Conservation (phyloP, 2,113 vertebrate species). For the Colistium nudipinnis region DNA sequence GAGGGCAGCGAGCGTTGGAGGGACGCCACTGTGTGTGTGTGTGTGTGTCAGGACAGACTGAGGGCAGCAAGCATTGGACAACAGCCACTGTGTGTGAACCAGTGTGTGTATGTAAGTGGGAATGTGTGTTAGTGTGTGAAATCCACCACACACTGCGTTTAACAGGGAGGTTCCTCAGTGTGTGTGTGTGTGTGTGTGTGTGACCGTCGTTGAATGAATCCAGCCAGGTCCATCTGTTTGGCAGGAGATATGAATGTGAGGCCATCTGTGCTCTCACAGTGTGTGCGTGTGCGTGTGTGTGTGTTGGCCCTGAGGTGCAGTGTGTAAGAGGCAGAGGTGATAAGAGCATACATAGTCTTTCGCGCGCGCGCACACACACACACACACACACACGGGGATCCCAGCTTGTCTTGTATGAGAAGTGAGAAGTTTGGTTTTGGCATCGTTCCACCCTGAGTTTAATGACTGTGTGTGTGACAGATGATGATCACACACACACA, state of each 20-base stretch:
- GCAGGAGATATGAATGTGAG: conserved; percentile 93
- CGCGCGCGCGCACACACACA: conserved; percentile 37
- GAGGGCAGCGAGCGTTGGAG: conserved; percentile 68
- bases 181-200: conserved; percentile 66
- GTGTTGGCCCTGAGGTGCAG: conserved; percentile 60
- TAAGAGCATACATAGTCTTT: conserved; percentile 64
- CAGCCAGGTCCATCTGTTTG: conserved; percentile 95
- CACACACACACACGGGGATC: conserved; percentile 58
- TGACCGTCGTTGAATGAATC: conserved; percentile 89
- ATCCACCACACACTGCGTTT: conserved; percentile 35
- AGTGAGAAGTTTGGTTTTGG: conserved; percentile 56
- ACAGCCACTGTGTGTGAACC: conserved; percentile 53
- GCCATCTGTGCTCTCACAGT: conserved; percentile 92
- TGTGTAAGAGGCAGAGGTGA: conserved; percentile 74
- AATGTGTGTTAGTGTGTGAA: conserved; percentile 41
- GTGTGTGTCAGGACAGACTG: conserved; percentile 60
- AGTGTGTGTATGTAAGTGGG: conserved; percentile 46
- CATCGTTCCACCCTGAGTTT: conserved; percentile 32
- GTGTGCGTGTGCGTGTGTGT: conserved; percentile 50
- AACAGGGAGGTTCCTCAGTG: conserved; percentile 54
- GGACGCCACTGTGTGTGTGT: conserved; percentile 50
- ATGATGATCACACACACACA: background rate
- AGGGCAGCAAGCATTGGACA: conserved; percentile 66
- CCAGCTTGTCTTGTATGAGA: conserved; percentile 62
- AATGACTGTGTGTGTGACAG: conserved; percentile 35